Evolutionary conservation across 2,113 vertebrate species (phyloP).

Genomic region (Eolophus roseicapilla): DNA sequence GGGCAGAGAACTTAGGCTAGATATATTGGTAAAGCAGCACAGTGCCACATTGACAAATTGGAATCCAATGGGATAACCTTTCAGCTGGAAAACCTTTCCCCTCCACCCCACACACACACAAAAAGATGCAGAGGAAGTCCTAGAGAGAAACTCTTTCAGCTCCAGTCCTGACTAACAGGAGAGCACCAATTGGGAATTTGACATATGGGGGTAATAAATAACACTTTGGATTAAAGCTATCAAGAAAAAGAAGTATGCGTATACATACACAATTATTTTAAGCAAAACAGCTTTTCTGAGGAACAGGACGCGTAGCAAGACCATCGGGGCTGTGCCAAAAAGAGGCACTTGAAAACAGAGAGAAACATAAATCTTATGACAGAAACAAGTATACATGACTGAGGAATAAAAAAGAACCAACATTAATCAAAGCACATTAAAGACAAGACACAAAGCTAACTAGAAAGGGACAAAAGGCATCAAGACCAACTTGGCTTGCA

Average conservation of each 20-base stretch:
- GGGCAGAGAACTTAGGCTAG: not conserved
- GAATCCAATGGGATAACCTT: not conserved
- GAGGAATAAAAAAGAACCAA: slow-evolving; percentile 15
- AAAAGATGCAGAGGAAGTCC: not conserved
- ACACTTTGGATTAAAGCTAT: slow-evolving; percentile 12
- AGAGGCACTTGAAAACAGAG: slow-evolving; percentile 42
- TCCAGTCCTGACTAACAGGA: not conserved
- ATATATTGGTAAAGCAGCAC: not conserved
- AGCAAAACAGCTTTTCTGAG: slow-evolving; percentile 32
- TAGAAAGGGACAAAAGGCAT: not conserved
- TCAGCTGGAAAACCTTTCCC: not conserved
- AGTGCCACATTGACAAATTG: not conserved
- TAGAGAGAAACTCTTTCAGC: not conserved
- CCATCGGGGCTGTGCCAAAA: not conserved
- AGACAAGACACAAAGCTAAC: slow-evolving; percentile 6
- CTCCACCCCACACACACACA: too few relatives aligned
- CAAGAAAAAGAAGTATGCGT: not conserved
- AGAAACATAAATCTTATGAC: slow-evolving; percentile 50
- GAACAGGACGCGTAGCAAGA: slow-evolving; percentile 40
- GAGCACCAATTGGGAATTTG: not conserved
- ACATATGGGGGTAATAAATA: slow-evolving; percentile 46
- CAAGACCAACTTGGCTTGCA: not conserved
- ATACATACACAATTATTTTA: slow-evolving; percentile 45
- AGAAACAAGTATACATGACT: slow-evolving; percentile 33
- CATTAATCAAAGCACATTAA: slow-evolving; percentile 23